Conservation (phyloP, 2,113 vertebrate genomes). For the Bubo scandiacus region DNA sequence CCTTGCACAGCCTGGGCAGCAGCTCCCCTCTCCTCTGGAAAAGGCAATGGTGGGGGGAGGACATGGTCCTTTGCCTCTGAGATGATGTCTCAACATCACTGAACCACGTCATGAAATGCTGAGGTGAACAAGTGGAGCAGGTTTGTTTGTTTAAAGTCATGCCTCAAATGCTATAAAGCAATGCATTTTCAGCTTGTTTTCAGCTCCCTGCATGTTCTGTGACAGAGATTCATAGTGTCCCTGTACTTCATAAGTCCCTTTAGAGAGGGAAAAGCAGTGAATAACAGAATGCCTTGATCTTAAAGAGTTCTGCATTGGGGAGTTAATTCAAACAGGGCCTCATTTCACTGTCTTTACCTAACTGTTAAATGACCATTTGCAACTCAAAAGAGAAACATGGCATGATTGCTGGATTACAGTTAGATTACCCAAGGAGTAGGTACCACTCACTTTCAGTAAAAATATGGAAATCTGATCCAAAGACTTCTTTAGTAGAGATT, state of each 20-base stretch:
- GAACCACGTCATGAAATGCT: not conserved
- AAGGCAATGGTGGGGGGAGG: not conserved
- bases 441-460: not conserved
- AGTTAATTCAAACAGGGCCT: not conserved
- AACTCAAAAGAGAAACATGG: not conserved
- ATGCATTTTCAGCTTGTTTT: not conserved
- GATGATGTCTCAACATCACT: not conserved
- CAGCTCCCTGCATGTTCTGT: not conserved
- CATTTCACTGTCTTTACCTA: not conserved
- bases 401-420: not conserved
- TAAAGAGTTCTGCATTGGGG: not conserved
- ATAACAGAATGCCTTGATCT: not conserved
- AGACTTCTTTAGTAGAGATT: not conserved
- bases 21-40: not conserved
- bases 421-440: not conserved
- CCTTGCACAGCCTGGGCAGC: accelerated
- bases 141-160: not conserved
- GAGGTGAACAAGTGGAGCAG: not conserved
- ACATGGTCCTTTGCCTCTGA: accelerated
- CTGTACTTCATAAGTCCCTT: not conserved
- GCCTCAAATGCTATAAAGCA: not conserved
- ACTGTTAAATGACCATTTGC: not conserved
- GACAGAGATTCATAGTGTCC: not conserved
- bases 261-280: not conserved
- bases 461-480: not conserved